Conservation (phyloP, 2,797 vertebrate species). For the Octomys mimax region DNA sequence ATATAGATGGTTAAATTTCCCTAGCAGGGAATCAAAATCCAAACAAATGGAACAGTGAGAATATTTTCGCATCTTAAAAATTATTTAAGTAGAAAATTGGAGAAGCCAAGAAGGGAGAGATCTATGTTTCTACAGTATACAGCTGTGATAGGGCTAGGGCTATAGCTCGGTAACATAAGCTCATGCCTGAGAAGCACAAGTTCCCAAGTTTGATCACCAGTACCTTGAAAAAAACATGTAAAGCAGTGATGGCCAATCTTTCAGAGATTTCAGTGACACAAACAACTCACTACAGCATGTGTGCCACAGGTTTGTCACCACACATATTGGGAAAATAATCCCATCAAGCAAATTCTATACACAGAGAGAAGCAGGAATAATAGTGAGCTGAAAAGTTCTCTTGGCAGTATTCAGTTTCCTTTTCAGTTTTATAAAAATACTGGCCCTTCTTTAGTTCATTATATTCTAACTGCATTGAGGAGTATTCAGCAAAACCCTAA, state of each 20-base stretch:
- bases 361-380: not conserved
- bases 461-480: not conserved
- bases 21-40: not conserved
- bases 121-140: not conserved
- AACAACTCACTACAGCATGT: not conserved
- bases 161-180: too few species aligned
- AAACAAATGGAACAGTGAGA: not conserved
- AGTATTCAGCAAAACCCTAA: not conserved
- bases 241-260: not conserved
- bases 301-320: not conserved
- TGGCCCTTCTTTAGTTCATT: not conserved
- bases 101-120: not conserved
- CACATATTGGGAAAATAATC: not conserved
- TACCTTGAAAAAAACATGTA: too few species aligned
- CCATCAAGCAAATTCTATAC: not conserved
- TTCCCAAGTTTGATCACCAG: too few species aligned
- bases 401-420: not conserved
- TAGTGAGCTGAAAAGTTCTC: not conserved
- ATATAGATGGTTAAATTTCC: not conserved
- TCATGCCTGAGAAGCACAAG: too few species aligned
- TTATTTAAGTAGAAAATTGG: not conserved
- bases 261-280: not conserved
- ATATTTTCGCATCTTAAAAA: not conserved
- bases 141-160: not conserved
- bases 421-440: not conserved